These are phyloP conservation scores for Eubasilissa regina DNA, from an alignment of 1,140 invertebrate species.

Conservation along the genomic window DNA sequence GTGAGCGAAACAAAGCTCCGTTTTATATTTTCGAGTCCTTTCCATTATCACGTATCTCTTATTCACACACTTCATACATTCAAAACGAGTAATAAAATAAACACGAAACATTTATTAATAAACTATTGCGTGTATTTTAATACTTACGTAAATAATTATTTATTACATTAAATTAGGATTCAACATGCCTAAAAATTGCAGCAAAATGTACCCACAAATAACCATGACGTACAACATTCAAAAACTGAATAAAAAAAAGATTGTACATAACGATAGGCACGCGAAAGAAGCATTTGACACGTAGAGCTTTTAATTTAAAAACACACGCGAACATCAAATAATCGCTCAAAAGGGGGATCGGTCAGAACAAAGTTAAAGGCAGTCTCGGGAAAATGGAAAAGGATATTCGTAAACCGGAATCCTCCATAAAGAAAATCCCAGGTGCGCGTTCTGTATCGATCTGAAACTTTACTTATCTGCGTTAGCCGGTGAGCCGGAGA, in stretches of 20 bases:
- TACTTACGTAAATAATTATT: no score
- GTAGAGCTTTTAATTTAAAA: background rate
- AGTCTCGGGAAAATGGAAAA: background rate
- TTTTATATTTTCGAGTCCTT: no score
- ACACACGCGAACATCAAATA: constrained; percentile 13
- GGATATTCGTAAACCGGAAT: background rate
- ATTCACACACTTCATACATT: no score
- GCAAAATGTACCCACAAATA: background rate
- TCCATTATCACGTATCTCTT: no score
- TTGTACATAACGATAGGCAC: constrained; percentile 1
- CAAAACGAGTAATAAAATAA: no score
- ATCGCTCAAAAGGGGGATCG: constrained; percentile 1
- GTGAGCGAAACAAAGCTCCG: no score
- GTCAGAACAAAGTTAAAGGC: background rate
- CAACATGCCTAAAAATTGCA: no score
- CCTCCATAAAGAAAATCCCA: background rate
- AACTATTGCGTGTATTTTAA: no score
- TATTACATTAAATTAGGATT: no score
- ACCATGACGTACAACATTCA: constrained; percentile 17
- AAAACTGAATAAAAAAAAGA: constrained; percentile 29
- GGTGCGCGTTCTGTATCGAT: background rate
- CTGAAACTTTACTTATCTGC: background rate
- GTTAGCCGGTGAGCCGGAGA: no score
- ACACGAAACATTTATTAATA: no score
- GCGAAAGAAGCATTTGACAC: constrained; percentile 24